Percentiles rank a stretch among this genome's conserved stretches.
phyloP scores from a whole-genome alignment of 1,140 invertebrate genomes.

The Bombus ignitus region DNA sequence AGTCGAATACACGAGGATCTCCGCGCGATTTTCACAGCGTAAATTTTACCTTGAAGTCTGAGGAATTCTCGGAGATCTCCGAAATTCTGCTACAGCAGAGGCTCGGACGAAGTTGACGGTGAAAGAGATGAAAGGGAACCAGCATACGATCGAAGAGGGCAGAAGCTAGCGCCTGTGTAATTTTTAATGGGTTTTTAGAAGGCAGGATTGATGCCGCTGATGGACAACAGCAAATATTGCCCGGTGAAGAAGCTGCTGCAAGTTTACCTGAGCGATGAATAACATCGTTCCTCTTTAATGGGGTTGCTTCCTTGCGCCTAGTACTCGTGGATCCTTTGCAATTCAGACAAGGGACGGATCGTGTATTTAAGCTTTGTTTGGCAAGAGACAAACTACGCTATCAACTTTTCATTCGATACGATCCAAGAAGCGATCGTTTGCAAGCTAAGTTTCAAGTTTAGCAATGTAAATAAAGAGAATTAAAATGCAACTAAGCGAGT shows the following conservation, averaged over 20 bases:
- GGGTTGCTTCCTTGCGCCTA: background rate
- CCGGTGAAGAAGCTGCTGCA: background rate
- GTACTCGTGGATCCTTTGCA: background rate
- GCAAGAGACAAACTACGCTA: too few species aligned
- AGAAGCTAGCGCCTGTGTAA: slow-evolving; percentile 42
- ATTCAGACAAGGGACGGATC: background rate
- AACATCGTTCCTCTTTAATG: slow-evolving; percentile 22
- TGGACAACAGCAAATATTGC: slow-evolving; percentile 41
- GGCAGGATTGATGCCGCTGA: slow-evolving; percentile 48
- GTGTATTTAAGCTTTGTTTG: background rate
- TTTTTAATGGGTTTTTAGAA: slow-evolving; percentile 63
- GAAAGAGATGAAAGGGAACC: slow-evolving; percentile 43
- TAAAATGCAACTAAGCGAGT: too few species aligned
- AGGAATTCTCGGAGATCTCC: background rate
- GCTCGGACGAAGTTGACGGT: background rate
- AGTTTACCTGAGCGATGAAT: slow-evolving; percentile 20
- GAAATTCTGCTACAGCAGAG: background rate
- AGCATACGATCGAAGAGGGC: background rate
- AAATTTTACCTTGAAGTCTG: background rate
- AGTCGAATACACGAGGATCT: background rate
- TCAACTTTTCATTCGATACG: too few species aligned
- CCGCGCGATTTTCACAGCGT: background rate
- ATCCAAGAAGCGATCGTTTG: too few species aligned
- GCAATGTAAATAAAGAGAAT: too few species aligned
- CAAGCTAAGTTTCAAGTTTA: too few species aligned